phyloP scores from a whole-genome alignment of 92 coral and sea anemone genomes.

The Plumapathes pennacea region DNA sequence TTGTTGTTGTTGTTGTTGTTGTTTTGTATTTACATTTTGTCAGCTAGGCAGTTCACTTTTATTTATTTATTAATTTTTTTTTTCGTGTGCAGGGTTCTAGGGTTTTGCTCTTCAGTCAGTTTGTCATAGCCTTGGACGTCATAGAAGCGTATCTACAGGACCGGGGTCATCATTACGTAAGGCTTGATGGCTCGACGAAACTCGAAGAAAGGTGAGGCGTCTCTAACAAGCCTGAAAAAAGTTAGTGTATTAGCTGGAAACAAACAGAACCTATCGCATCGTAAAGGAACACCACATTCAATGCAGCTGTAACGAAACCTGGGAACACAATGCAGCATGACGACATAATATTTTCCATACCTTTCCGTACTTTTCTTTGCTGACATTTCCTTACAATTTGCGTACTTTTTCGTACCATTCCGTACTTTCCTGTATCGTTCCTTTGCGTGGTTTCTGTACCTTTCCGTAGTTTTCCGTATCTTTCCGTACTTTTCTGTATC shows the following conservation, averaged over 20 bases:
- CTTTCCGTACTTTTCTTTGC: neutral
- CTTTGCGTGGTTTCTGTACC: too few species aligned
- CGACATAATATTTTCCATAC: neutral
- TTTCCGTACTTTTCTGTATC: too few species aligned
- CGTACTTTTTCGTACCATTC: neutral
- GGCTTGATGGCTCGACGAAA: conserved; percentile 82
- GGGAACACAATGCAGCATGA: too few species aligned
- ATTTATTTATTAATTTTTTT: neutral
- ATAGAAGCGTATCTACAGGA: conserved; percentile 72
- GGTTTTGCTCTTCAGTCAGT: conserved; percentile 88
- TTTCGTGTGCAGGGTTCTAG: conserved; percentile 68
- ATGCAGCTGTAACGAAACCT: too few species aligned
- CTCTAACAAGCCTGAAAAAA: neutral
- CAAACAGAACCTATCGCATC: too few species aligned
- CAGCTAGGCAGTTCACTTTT: neutral
- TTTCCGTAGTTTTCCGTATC: too few species aligned
- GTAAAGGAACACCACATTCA: too few species aligned
- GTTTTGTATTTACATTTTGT: neutral
- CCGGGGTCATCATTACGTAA: conserved; percentile 66
- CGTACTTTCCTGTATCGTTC: neutral
- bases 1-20: neutral
- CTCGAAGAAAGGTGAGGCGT: conserved; percentile 71
- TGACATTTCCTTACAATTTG: neutral
- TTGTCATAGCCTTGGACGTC: conserved; percentile 88
- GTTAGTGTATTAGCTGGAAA: too few species aligned